These are phyloP conservation scores for Tupiocoris notatus DNA, from an alignment of 2,888 invertebrate genomes.

Conservation along the genomic window DNA sequence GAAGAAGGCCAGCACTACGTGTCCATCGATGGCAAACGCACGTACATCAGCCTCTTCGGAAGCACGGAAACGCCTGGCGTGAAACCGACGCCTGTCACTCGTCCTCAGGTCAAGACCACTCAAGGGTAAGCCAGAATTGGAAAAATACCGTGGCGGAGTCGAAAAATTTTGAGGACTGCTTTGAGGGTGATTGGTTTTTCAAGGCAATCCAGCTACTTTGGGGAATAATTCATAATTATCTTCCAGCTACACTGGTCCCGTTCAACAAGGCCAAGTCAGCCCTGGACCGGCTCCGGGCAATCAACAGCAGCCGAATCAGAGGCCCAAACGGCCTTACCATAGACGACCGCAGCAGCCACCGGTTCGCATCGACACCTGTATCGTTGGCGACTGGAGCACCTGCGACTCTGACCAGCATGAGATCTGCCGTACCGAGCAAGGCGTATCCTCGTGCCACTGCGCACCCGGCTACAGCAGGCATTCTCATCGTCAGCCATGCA, in stretches of 20 bases:
- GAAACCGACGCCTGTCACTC: conserved; percentile 43
- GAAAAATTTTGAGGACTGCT: no score
- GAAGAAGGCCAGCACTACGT: conserved; percentile 82
- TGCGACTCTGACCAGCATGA: conserved; percentile 87
- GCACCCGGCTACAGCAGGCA: conserved; percentile 68
- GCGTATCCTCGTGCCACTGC: conserved; percentile 86
- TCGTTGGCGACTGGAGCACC: conserved; percentile 87
- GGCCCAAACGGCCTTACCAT: conserved; percentile 52
- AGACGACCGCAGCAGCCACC: conserved; percentile 67
- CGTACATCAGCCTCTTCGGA: conserved; percentile 79
- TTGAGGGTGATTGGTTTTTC: no score
- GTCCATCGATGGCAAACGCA: conserved; percentile 86
- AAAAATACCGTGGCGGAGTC: no score
- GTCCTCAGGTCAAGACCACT: conserved; percentile 44
- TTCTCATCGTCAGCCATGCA: conserved; percentile 72
- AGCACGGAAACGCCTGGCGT: conserved; percentile 46
- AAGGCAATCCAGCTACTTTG: no score
- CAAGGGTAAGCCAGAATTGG: conserved; percentile 45
- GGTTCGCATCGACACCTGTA: conserved; percentile 86
- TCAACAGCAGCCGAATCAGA: background rate
- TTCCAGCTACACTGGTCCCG: conserved; percentile 48
- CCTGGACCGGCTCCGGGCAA: background rate
- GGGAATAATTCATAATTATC: no score
- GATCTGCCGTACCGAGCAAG: conserved; percentile 78
- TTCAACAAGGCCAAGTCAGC: conserved; percentile 57